Conservation (phyloP, 2,797 vertebrate genomes). For the Melanotaenia trifasciata region DNA sequence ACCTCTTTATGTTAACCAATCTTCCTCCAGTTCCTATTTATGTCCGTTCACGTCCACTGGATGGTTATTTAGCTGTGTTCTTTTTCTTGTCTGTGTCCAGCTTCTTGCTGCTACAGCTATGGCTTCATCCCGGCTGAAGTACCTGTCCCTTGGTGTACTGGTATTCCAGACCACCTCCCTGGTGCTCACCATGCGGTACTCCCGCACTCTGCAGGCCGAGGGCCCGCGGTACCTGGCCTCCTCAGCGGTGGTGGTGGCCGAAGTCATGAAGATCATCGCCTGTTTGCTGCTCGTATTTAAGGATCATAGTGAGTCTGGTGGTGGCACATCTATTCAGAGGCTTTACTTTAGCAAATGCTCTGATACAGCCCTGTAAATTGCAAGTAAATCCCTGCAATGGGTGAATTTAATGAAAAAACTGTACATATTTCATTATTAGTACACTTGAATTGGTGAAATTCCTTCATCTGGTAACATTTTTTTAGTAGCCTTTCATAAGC, state of each 20-base stretch:
- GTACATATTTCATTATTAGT: neutral
- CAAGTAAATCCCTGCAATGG: neutral
- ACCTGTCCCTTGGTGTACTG: slow-evolving; percentile 95
- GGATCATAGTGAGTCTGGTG: slow-evolving; percentile 84
- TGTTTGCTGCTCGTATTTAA: slow-evolving; percentile 94
- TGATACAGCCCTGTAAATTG: neutral
- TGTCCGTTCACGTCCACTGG: too few species aligned
- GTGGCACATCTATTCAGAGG: neutral
- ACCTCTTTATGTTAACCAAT: neutral
- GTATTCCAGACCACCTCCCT: slow-evolving; percentile 98
- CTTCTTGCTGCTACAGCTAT: slow-evolving; percentile 44
- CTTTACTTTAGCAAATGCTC: neutral
- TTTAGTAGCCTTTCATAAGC: too few species aligned
- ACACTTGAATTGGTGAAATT: neutral
- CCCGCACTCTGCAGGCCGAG: slow-evolving; percentile 93
- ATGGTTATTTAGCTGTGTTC: neutral
- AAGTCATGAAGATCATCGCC: slow-evolving; percentile 93
- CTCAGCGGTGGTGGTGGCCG: slow-evolving; percentile 95
- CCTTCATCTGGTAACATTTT: too few species aligned
- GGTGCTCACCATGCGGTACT: slow-evolving; percentile 98
- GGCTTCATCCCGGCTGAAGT: slow-evolving; percentile 91
- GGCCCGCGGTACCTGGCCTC: slow-evolving; percentile 97
- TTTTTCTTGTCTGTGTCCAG: slow-evolving; percentile 5
- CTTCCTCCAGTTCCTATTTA: too few species aligned
- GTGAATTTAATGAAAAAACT: neutral